Conservation (phyloP, 1,140 invertebrate species). For the Achroia grisella region DNA sequence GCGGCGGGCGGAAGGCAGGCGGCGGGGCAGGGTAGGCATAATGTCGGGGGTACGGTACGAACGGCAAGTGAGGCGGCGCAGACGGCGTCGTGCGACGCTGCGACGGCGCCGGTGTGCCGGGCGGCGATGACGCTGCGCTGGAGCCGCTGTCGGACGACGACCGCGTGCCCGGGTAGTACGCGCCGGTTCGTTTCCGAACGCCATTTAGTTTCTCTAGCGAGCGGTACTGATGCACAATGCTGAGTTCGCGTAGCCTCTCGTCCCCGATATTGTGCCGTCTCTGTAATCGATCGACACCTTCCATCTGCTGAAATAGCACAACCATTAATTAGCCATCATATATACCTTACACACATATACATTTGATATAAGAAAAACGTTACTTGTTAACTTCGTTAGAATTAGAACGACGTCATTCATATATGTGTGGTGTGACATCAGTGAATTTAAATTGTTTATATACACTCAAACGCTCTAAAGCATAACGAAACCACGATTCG, state of each 20-base stretch:
- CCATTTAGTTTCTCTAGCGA: conserved; percentile 75
- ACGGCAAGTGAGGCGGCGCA: conserved; percentile 65
- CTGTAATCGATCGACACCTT: conserved; percentile 40
- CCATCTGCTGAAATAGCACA: background rate
- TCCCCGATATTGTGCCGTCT: conserved; percentile 67
- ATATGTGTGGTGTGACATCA: too few relatives aligned
- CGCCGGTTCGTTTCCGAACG: conserved; percentile 55
- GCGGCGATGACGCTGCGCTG: conserved; percentile 77
- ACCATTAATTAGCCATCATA: too few relatives aligned
- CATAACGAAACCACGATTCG: too few relatives aligned
- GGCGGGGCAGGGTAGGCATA: conserved; percentile 63
- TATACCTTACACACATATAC: too few relatives aligned
- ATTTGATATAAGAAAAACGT: too few relatives aligned
- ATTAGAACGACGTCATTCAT: too few relatives aligned
- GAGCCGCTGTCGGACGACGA: conserved; percentile 77
- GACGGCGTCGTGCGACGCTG: conserved; percentile 51
- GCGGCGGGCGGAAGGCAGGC: conserved; percentile 57
- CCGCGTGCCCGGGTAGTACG: conserved; percentile 48
- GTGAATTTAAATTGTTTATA: too few relatives aligned
- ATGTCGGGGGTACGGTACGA: conserved; percentile 70
- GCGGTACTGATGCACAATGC: conserved; percentile 74
- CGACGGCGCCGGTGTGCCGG: conserved; percentile 62
- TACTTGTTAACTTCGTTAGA: too few relatives aligned
- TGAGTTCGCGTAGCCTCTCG: conserved; percentile 55
- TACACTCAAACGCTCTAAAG: too few relatives aligned